A percentile compares a stretch with the other conserved stretches of the same genome.
Evolutionary conservation across 2,797 vertebrate genomes (phyloP).

Genomic region (Caiman crocodilus): DNA sequence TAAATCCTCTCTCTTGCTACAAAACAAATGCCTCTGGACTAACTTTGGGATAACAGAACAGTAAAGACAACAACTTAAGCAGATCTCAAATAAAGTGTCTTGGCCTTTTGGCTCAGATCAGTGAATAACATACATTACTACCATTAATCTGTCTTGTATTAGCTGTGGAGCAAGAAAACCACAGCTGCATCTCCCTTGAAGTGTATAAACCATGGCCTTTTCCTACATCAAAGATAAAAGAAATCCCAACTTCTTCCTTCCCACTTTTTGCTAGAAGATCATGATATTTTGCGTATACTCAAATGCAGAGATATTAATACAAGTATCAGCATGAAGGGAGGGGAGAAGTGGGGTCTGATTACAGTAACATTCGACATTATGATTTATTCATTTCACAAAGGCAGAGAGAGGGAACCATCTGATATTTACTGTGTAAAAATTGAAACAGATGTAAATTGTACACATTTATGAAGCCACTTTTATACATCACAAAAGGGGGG

Average conservation of each 20-base stretch:
- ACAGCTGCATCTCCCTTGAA: not conserved
- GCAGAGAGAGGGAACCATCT: not conserved
- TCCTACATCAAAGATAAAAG: not conserved
- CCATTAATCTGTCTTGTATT: too few relatives aligned
- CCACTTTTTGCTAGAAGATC: not conserved
- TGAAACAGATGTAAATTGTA: too few relatives aligned
- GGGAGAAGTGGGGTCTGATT: too few relatives aligned
- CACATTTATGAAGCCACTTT: too few relatives aligned
- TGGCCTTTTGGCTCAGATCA: too few relatives aligned
- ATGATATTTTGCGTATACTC: not conserved
- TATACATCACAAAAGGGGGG: not conserved
- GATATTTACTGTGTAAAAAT: not conserved
- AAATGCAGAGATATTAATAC: too few relatives aligned
- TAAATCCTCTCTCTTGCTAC: conserved; percentile 7
- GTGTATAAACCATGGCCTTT: not conserved
- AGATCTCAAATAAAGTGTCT: not conserved
- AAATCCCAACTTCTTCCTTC: not conserved
- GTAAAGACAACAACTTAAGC: not conserved
- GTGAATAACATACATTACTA: too few relatives aligned
- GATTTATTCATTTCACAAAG: not conserved
- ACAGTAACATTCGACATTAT: not conserved
- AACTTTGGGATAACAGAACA: not conserved
- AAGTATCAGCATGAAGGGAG: not conserved
- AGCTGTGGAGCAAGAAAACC: not conserved
- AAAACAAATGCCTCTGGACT: not conserved